A percentile compares a stretch with the other conserved stretches of the same genome.
Evolutionary conservation across 2,113 vertebrate genomes (phyloP).

Genomic region (Heterotilapia buettikoferi): DNA sequence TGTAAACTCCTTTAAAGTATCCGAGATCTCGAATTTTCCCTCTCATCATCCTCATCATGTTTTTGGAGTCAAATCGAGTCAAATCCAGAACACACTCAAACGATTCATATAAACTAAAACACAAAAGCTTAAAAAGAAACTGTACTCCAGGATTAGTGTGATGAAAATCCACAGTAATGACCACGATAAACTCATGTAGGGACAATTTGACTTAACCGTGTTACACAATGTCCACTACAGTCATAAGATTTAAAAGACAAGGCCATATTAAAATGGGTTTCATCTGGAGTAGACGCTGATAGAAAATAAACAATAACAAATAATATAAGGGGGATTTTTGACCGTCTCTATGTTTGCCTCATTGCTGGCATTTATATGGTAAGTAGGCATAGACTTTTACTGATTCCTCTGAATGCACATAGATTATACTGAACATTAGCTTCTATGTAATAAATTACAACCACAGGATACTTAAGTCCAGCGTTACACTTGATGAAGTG

Average conservation of each 20-base stretch:
- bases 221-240: not conserved
- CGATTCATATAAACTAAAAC: not conserved
- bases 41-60: not conserved
- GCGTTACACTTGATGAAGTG: not conserved
- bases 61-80: not conserved
- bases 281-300: not conserved
- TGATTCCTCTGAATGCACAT: conserved; percentile 5
- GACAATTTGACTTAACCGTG: not conserved
- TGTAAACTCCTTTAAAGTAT: not conserved
- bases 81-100: not conserved
- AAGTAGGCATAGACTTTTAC: not conserved
- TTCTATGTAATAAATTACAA: conserved; percentile 11
- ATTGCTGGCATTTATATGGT: not conserved
- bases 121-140: not conserved
- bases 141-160: not conserved
- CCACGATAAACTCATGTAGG: not conserved
- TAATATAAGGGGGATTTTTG: not conserved
- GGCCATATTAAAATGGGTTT: not conserved
- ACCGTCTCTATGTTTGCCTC: not conserved
- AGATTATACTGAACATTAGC: conserved; percentile 39
- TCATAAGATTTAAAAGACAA: not conserved
- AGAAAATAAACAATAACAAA: not conserved
- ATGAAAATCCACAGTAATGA: not conserved
- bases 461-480: not conserved
- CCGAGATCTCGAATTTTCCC: not conserved